A percentile compares a stretch with the other conserved stretches of the same genome.
phyloP scores from a whole-genome alignment of 2,113 vertebrate genomes.

The Ornithorhynchus anatinus region DNA sequence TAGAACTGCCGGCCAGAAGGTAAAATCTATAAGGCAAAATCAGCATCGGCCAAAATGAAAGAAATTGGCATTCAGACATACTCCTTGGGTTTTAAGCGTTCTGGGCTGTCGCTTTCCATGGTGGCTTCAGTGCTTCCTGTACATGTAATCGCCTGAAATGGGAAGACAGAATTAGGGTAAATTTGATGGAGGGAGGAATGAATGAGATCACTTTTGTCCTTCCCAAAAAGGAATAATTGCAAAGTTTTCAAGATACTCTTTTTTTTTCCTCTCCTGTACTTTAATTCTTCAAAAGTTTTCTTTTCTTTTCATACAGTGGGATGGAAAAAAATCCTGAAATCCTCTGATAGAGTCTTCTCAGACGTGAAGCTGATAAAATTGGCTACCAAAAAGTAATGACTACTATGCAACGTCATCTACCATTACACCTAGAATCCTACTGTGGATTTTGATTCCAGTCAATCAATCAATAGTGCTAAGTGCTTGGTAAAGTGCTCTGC shows the following conservation, averaged over 20 bases:
- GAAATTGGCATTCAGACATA: constrained; percentile 20
- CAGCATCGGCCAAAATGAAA: not conserved
- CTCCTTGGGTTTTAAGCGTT: constrained; percentile 25
- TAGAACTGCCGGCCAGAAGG: not conserved
- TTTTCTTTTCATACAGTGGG: not conserved
- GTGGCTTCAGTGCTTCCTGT: constrained; percentile 5
- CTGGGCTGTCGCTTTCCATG: not conserved
- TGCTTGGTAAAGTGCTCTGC: too few species aligned
- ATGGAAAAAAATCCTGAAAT: not conserved
- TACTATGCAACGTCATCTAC: too few species aligned
- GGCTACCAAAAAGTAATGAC: too few species aligned
- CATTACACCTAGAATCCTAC: too few species aligned
- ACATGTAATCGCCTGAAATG: constrained; percentile 30
- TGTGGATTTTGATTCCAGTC: too few species aligned
- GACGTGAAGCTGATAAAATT: not conserved
- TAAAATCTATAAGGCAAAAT: not conserved
- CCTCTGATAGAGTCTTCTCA: not conserved
- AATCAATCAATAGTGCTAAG: too few species aligned
- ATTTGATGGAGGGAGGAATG: not conserved
- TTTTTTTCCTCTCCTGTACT: not conserved
- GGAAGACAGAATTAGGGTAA: constrained; percentile 23
- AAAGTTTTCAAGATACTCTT: not conserved
- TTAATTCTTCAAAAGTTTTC: not conserved
- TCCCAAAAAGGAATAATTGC: not conserved
- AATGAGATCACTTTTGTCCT: not conserved